phyloP scores from a whole-genome alignment of 2,113 vertebrate genomes.

The Cettia cetti region DNA sequence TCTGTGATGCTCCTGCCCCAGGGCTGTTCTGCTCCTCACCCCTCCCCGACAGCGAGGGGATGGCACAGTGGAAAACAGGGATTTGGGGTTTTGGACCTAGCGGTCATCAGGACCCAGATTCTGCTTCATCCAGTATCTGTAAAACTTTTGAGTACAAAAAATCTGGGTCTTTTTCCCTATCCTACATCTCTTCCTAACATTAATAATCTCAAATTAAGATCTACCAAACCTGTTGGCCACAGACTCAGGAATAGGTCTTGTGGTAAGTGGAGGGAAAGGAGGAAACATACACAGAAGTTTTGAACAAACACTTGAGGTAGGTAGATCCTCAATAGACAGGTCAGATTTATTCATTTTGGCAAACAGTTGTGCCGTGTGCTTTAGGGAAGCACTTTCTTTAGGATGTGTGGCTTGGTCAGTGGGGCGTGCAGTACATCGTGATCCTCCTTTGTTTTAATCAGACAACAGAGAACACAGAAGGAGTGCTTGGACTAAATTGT shows the following conservation, averaged over 20 bases:
- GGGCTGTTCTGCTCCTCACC: not conserved
- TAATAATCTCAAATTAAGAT: not conserved
- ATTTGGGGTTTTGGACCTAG: not conserved
- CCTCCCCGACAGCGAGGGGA: rapidly evolving
- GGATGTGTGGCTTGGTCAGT: not conserved
- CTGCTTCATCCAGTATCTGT: not conserved
- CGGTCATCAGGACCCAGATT: not conserved
- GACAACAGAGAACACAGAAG: not conserved
- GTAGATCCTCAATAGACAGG: not conserved
- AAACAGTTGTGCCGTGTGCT: not conserved
- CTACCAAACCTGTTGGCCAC: not conserved
- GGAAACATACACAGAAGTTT: not conserved
- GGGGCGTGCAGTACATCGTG: rapidly evolving
- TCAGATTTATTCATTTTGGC: not conserved
- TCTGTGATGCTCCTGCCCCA: not conserved
- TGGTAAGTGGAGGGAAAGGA: not conserved
- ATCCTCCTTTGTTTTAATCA: not conserved
- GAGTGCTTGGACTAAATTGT: not conserved
- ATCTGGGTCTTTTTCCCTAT: not conserved
- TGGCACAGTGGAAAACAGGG: not conserved
- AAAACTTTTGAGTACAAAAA: not conserved
- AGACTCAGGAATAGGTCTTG: not conserved
- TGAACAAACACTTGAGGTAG: not conserved
- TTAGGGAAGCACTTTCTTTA: not conserved
- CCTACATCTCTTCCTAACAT: not conserved